Evolutionary conservation across 1,140 invertebrate genomes (phyloP).

Genomic region (Fopius arisanus): DNA sequence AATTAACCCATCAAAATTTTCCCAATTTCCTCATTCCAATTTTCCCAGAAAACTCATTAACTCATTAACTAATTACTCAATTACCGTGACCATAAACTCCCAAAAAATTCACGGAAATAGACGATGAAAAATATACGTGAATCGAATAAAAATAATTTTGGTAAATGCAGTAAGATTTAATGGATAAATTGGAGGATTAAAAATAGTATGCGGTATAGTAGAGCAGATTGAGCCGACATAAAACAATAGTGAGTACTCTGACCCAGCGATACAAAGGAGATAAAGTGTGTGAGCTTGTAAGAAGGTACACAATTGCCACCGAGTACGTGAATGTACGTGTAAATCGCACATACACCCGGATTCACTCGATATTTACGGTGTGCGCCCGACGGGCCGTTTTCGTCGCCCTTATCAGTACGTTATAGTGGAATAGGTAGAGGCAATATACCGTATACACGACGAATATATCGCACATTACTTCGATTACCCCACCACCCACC

Average conservation of each 20-base stretch:
- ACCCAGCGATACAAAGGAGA: slow-evolving; percentile 19
- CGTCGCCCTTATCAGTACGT: slow-evolving; percentile 45
- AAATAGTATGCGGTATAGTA: not conserved
- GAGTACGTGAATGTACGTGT: not conserved
- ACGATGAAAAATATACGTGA: too few relatives aligned
- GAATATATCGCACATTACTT: slow-evolving; percentile 34
- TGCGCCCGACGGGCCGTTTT: slow-evolving; percentile 44
- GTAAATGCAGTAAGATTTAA: not conserved
- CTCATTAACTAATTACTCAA: too few relatives aligned
- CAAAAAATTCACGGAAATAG: too few relatives aligned
- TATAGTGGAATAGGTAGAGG: slow-evolving; percentile 47
- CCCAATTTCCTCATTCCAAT: too few relatives aligned
- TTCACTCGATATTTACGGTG: slow-evolving; percentile 51
- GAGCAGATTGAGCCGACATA: not conserved
- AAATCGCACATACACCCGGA: slow-evolving; percentile 9
- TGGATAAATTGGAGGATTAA: not conserved
- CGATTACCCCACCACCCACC: not conserved
- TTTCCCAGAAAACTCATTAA: too few relatives aligned
- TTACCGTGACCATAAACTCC: too few relatives aligned
- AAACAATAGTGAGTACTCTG: not conserved
- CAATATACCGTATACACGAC: slow-evolving; percentile 26
- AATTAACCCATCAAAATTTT: too few relatives aligned
- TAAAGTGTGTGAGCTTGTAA: slow-evolving; percentile 34
- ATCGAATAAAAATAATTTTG: too few relatives aligned
- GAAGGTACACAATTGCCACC: slow-evolving; percentile 2